phyloP scores from a whole-genome alignment of 2,888 invertebrate genomes.

The Synanthedon formicaeformis region DNA sequence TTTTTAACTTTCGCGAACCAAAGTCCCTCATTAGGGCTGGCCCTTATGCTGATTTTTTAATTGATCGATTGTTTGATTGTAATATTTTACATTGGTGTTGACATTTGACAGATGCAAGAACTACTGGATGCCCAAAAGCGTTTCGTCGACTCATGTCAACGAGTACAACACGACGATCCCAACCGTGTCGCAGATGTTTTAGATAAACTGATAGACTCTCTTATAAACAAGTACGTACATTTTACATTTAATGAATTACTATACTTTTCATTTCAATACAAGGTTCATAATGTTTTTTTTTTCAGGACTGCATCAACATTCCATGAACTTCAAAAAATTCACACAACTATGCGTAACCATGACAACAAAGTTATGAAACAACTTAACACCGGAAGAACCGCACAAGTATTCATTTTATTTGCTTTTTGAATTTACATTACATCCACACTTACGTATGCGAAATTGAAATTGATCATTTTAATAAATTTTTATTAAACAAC shows the following conservation, averaged over 20 bases:
- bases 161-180: slow-evolving; percentile 75
- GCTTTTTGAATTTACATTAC: too few relatives aligned
- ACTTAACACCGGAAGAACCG: slow-evolving; percentile 32
- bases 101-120: slow-evolving; percentile 58
- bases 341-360: slow-evolving; percentile 56
- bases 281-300: neutral
- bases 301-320: slow-evolving; percentile 66
- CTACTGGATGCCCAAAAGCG: slow-evolving; percentile 72
- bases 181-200: slow-evolving; percentile 72
- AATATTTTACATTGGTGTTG: too few relatives aligned
- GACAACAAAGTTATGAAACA: slow-evolving; percentile 50
- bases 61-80: too few relatives aligned
- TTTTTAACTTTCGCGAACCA: neutral
- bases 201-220: slow-evolving; percentile 72
- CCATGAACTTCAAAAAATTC: slow-evolving; percentile 67
- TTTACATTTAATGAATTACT: neutral
- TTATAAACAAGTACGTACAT: slow-evolving; percentile 71
- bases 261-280: neutral
- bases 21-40: neutral
- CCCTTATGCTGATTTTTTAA: too few relatives aligned
- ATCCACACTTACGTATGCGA: too few relatives aligned
- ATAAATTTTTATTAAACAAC: too few relatives aligned
- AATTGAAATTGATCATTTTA: too few relatives aligned
- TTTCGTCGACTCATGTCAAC: slow-evolving; percentile 75
- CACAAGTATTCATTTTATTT: slow-evolving; percentile 30